These are phyloP conservation scores for Leptinotarsa juncta DNA, from an alignment of 2,888 invertebrate species.

Conservation along the genomic window DNA sequence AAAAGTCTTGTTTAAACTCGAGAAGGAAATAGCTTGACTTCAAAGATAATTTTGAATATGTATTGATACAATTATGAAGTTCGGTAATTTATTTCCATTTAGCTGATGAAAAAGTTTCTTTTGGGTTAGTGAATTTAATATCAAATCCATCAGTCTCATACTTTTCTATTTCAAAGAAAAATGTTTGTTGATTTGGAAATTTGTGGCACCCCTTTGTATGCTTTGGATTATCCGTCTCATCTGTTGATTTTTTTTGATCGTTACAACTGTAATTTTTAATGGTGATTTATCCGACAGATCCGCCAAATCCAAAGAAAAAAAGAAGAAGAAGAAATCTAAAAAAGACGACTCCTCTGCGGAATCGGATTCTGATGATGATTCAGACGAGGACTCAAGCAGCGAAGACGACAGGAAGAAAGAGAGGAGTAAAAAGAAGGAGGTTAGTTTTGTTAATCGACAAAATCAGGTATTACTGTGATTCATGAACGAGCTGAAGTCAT, in stretches of 20 bases:
- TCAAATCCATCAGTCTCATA: background rate
- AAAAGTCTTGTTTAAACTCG: too few species aligned
- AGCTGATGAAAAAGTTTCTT: too few species aligned
- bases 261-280: background rate
- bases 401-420: constrained; percentile 67
- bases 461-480: constrained; percentile 7
- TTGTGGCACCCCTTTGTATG: constrained; percentile 22
- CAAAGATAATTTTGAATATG: too few species aligned
- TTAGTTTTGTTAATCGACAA: constrained; percentile 50
- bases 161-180: too few species aligned
- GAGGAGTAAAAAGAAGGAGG: constrained; percentile 67
- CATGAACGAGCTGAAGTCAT: constrained; percentile 4
- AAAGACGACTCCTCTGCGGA: constrained; percentile 55
- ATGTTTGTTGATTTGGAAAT: background rate
- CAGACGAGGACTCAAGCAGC: constrained; percentile 63
- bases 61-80: too few species aligned
- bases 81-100: too few species aligned
- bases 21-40: too few species aligned
- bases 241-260: constrained; percentile 9
- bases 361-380: constrained; percentile 52
- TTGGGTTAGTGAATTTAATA: background rate
- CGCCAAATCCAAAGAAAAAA: constrained; percentile 64
- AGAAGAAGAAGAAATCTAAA: constrained; percentile 61
- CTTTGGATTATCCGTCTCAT: constrained; percentile 29
- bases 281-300: constrained; percentile 51